Evolutionary conservation across 2,113 vertebrate species (phyloP).

Genomic region (Gracilinanus agilis): DNA sequence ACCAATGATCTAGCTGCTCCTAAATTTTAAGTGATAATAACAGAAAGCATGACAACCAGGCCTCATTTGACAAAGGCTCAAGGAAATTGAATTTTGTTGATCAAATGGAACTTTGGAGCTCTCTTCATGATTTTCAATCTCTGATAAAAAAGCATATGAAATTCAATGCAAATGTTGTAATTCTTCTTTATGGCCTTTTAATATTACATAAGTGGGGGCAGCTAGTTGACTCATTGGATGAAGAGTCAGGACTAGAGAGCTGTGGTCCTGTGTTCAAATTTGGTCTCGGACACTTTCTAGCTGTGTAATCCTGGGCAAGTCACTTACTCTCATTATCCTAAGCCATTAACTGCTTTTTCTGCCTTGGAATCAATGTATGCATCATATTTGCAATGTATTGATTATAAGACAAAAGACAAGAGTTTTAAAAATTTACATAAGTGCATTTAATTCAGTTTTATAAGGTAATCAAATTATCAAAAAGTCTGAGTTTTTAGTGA

Average conservation of each 20-base stretch:
- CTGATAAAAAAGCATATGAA: neutral
- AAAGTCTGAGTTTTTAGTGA: neutral
- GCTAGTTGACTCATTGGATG: too few relatives aligned
- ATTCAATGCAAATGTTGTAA: neutral
- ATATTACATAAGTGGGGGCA: neutral
- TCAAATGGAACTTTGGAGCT: neutral
- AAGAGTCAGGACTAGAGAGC: too few relatives aligned
- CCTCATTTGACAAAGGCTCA: neutral
- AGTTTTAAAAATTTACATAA: too few relatives aligned
- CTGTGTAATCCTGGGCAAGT: too few relatives aligned
- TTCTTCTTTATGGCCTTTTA: neutral
- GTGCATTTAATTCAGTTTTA: too few relatives aligned
- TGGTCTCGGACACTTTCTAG: too few relatives aligned
- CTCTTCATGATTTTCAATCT: neutral
- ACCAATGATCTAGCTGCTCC: neutral
- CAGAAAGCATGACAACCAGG: neutral
- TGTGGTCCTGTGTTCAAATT: too few relatives aligned
- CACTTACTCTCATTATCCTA: too few relatives aligned
- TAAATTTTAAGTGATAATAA: neutral
- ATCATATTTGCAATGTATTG: too few relatives aligned
- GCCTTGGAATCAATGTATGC: too few relatives aligned
- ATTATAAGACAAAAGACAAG: too few relatives aligned
- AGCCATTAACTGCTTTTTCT: too few relatives aligned
- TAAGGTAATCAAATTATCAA: neutral
- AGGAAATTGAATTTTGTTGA: neutral